Conservation (phyloP, 2,113 vertebrate species). For the Passer domesticus region DNA sequence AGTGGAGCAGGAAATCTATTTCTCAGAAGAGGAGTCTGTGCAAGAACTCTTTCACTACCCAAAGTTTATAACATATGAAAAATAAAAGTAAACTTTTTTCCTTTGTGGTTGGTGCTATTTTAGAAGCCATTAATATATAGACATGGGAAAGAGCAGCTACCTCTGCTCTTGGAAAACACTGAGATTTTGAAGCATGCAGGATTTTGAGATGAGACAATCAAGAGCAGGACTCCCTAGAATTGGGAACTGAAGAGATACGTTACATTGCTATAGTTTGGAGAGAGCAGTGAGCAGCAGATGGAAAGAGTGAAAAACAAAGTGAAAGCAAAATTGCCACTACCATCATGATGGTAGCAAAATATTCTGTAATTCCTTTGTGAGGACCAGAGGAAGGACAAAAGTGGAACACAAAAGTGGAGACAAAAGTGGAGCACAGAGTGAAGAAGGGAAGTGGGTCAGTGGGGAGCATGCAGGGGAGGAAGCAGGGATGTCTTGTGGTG, state of each 20-base stretch:
- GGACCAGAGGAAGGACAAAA: not conserved
- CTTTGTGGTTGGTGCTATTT: not conserved
- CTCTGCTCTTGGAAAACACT: not conserved
- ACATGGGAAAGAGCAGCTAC: not conserved
- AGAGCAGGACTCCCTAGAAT: not conserved
- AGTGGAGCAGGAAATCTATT: not conserved
- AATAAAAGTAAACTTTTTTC: not conserved
- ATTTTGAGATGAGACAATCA: not conserved
- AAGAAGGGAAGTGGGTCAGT: not conserved
- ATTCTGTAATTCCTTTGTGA: not conserved
- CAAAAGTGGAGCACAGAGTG: not conserved
- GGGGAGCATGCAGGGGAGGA: not conserved
- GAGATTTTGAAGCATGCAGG: not conserved
- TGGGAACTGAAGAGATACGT: not conserved
- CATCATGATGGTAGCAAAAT: not conserved
- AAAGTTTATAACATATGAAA: not conserved
- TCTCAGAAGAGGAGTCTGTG: not conserved
- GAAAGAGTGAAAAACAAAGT: not conserved
- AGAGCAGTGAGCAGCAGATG: not conserved
- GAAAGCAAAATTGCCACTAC: not conserved
- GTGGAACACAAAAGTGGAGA: not conserved
- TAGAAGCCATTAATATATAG: not conserved
- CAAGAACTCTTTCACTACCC: not conserved
- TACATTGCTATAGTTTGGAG: not conserved
- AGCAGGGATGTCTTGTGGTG: not conserved